These are phyloP conservation scores for Balaeniceps rex DNA, from an alignment of 2,113 vertebrate genomes.

Conservation along the genomic window DNA sequence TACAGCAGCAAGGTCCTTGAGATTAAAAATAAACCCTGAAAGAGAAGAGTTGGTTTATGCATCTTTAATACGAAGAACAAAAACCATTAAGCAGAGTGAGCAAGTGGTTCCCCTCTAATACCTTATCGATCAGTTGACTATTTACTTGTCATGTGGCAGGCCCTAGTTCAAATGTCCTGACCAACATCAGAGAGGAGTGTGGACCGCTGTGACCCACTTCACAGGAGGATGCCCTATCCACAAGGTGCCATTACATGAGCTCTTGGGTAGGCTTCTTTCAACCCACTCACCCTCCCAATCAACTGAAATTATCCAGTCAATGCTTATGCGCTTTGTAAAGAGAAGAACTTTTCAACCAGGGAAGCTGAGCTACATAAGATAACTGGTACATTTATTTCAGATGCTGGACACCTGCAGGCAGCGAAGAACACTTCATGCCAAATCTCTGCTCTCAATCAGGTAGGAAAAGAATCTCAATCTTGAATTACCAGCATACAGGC, in stretches of 20 bases:
- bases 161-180: not conserved
- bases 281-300: fast-evolving
- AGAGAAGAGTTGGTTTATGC: not conserved
- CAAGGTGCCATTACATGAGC: not conserved
- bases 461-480: not conserved
- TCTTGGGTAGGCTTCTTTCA: not conserved
- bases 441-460: not conserved
- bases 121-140: not conserved
- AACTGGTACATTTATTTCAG: conserved; percentile 1
- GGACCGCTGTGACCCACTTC: not conserved
- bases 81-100: not conserved
- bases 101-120: not conserved
- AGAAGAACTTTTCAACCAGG: not conserved
- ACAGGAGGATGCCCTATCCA: not conserved
- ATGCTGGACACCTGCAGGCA: not conserved
- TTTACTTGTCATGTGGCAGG: not conserved
- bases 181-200: not conserved
- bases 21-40: not conserved
- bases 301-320: not conserved
- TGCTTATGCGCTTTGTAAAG: not conserved
- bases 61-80: not conserved
- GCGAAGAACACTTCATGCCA: not conserved
- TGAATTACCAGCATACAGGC: not conserved
- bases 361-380: not conserved
- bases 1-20: not conserved